These are phyloP conservation scores for Diadophis punctatus DNA, from an alignment of 2,113 vertebrate species.

Conservation along the genomic window DNA sequence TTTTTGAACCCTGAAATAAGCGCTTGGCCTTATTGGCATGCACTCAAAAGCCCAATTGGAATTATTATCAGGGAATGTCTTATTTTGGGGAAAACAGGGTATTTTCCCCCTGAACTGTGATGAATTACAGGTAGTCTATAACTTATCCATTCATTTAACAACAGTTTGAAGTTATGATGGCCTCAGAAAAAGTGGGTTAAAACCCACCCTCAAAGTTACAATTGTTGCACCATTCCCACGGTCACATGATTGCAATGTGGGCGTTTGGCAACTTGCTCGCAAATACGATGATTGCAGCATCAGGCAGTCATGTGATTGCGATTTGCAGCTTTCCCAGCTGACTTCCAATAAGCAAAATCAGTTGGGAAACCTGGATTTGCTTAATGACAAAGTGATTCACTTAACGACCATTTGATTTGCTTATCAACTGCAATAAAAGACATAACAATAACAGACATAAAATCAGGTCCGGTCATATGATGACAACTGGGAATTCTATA, in stretches of 20 bases:
- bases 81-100: too few relatives aligned
- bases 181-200: neutral
- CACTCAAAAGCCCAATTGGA: too few relatives aligned
- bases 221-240: neutral
- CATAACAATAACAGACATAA: neutral
- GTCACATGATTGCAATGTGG: neutral
- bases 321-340: neutral
- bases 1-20: too few relatives aligned
- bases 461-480: neutral
- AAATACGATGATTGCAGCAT: neutral
- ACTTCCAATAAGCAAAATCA: neutral
- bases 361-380: neutral
- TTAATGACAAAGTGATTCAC: neutral
- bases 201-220: neutral
- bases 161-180: neutral
- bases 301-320: neutral
- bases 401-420: neutral
- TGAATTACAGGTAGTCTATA: neutral
- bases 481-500: neutral
- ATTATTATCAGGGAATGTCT: too few relatives aligned
- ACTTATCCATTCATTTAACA: neutral
- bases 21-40: too few relatives aligned
- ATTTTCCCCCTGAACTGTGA: neutral
- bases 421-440: neutral
- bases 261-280: neutral